phyloP scores from a whole-genome alignment of 1,140 invertebrate genomes.

The Nephotettix cincticeps region DNA sequence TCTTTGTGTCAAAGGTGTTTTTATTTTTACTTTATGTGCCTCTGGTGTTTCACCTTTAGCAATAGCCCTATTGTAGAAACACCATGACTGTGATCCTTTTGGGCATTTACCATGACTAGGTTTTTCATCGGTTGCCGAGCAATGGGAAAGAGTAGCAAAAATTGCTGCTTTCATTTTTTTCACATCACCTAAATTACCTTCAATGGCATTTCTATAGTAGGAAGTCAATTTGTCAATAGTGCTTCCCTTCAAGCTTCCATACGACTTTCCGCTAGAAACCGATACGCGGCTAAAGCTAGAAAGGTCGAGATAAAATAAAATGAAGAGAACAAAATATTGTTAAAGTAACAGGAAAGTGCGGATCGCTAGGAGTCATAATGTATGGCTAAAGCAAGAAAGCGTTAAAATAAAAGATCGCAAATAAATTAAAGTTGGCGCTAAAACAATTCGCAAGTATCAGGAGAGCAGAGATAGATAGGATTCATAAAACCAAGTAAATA shows the following conservation, averaged over 20 bases:
- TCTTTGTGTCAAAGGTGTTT: background rate
- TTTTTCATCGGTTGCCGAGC: background rate
- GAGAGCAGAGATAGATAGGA: too few species aligned
- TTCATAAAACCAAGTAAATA: too few species aligned
- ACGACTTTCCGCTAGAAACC: conserved; percentile 30
- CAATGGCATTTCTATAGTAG: conserved; percentile 3
- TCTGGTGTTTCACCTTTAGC: background rate
- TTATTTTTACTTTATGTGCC: background rate
- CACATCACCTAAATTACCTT: conserved; percentile 23
- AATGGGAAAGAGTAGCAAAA: background rate
- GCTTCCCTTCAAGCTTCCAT: conserved; percentile 16
- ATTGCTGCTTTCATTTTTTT: conserved; percentile 27
- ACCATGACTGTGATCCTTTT: background rate
- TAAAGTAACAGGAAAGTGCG: too few species aligned
- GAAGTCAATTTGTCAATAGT: background rate
- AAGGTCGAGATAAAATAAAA: too few species aligned
- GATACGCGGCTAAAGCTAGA: too few species aligned
- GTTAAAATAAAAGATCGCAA: too few species aligned
- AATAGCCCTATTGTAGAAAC: background rate
- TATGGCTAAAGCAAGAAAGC: too few species aligned
- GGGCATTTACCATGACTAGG: background rate
- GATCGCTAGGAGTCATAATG: too few species aligned
- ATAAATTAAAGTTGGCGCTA: too few species aligned
- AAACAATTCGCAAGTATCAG: too few species aligned
- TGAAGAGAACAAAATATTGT: too few species aligned